These are phyloP conservation scores for Typhlichthys eigenmanni DNA, from an alignment of 2,797 vertebrate species.

Conservation along the genomic window DNA sequence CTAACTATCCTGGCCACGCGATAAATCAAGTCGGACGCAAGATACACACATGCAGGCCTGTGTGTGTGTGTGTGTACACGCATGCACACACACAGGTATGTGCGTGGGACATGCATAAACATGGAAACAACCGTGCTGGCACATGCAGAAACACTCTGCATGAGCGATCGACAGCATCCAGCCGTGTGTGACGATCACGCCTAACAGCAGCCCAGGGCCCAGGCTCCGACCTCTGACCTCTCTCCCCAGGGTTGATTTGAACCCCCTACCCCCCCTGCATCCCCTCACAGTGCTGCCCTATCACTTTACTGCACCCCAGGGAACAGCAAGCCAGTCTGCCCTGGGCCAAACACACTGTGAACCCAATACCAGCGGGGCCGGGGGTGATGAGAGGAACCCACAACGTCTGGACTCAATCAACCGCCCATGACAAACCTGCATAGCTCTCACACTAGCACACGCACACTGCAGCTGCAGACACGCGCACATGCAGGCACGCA, in stretches of 20 bases:
- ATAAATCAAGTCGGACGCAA: no score
- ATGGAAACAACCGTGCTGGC: no score
- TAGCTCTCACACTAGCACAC: constrained; percentile 42
- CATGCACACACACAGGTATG: no score
- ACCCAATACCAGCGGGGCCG: constrained; percentile 33
- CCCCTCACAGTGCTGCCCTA: constrained; percentile 53
- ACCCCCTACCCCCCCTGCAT: constrained; percentile 22
- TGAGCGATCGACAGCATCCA: no score
- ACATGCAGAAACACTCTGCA: no score
- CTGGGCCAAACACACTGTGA: constrained; percentile 50
- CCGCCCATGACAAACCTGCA: constrained; percentile 60
- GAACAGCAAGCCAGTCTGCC: constrained; percentile 39
- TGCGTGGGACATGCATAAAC: no score
- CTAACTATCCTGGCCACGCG: no score
- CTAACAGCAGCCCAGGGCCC: constrained; percentile 22
- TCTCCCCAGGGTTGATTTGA: constrained; percentile 38
- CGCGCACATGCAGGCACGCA: constrained; percentile 3
- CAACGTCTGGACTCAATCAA: constrained; percentile 75
- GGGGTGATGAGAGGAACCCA: constrained; percentile 43
- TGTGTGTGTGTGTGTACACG: no score
- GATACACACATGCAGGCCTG: no score
- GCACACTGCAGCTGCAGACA: constrained; percentile 1
- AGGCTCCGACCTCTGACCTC: constrained; percentile 50
- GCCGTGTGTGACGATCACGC: constrained; percentile 45
- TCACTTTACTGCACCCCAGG: constrained; percentile 73